Conservation (phyloP, 2,797 vertebrate genomes). For the Jordanella pulchra region DNA sequence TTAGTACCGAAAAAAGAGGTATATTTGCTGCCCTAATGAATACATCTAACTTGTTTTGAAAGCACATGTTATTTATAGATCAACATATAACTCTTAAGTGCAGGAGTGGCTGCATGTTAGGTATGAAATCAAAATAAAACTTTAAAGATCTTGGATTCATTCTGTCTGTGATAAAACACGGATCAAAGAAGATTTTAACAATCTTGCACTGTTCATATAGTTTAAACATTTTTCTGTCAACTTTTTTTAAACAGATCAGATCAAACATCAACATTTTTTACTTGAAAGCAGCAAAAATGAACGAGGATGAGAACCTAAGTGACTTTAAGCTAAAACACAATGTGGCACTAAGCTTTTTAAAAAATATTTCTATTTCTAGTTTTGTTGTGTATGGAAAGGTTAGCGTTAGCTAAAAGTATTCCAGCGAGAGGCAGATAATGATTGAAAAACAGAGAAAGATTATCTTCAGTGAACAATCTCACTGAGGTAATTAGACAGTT, state of each 20-base stretch:
- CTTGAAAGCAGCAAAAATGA: no score
- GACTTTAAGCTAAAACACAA: no score
- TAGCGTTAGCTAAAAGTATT: neutral
- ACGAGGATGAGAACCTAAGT: no score
- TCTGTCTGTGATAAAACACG: neutral
- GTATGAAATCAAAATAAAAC: no score
- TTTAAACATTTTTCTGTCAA: neutral
- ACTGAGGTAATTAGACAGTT: no score
- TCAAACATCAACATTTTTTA: no score
- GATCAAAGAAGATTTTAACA: neutral
- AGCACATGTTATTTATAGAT: neutral
- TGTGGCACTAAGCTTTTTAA: no score
- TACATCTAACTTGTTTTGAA: neutral
- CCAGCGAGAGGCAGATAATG: neutral
- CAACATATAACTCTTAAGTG: neutral
- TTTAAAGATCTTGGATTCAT: no score
- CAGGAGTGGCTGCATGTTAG: neutral
- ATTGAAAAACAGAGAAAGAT: no score
- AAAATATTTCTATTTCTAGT: no score
- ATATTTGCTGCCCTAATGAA: neutral
- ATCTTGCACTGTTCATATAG: neutral
- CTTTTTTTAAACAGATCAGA: no score
- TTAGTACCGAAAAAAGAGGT: neutral
- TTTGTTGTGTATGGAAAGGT: neutral
- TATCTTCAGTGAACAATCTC: no score